phyloP scores from a whole-genome alignment of 2,797 vertebrate species.

The Parauchenoglanis ngamensis region DNA sequence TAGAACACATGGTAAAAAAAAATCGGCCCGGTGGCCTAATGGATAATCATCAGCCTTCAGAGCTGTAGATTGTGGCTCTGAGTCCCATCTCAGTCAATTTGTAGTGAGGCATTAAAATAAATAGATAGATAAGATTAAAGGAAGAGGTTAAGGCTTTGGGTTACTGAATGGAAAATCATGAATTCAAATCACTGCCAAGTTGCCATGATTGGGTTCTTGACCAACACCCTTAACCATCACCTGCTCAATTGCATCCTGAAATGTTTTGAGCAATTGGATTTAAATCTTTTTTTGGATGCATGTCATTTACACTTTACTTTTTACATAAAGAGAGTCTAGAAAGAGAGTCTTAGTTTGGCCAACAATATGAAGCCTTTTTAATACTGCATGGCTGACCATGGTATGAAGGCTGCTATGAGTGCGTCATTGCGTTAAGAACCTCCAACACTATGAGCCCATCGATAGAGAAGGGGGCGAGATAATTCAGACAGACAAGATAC shows the following conservation, averaged over 20 bases:
- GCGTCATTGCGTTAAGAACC: slow-evolving; percentile 42
- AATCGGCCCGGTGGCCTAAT: background rate
- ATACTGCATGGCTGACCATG: slow-evolving; percentile 38
- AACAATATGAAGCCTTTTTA: slow-evolving; percentile 24
- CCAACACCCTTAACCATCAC: background rate
- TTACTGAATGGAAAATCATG: background rate
- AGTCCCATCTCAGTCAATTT: background rate
- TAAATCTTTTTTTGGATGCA: background rate
- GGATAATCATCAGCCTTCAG: background rate
- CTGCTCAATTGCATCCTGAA: background rate
- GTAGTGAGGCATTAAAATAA: background rate
- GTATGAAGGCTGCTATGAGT: slow-evolving; percentile 11
- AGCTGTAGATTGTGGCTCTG: background rate
- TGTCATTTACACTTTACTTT: background rate
- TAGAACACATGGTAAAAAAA: background rate
- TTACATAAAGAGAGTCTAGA: background rate
- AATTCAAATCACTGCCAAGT: background rate
- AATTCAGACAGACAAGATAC: slow-evolving; percentile 72
- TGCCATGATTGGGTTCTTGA: background rate
- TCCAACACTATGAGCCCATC: slow-evolving; percentile 39
- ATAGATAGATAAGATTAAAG: no score
- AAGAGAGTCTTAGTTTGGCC: background rate
- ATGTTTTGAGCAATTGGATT: background rate
- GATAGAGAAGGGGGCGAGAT: slow-evolving; percentile 67
- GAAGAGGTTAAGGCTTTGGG: background rate